Base-by-base conservation (phyloP, 2,888 invertebrate genomes). In the Oeneis ivallda region DNA sequence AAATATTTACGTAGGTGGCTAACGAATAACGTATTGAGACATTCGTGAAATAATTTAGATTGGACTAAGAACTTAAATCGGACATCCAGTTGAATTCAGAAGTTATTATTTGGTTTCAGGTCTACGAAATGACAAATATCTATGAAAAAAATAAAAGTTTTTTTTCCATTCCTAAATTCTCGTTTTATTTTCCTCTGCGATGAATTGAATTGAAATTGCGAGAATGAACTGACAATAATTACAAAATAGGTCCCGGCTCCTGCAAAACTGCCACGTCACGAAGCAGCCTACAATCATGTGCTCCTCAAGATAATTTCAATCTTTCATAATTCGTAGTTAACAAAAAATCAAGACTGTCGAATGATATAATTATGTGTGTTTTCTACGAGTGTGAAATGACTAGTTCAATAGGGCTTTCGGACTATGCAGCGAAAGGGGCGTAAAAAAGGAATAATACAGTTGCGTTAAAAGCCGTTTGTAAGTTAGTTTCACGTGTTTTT, bases 321-420 rank as follows among this genome's bases (percentile, higher is more conserved):
- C 85, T 81, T 81, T 85, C 81, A 84, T 89, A 89, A 91, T 89
- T 90, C 83, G 84, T 84, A 79, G 81, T 75, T 78, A 79, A 87
- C 85, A 89, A 89, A 89, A 89, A 89, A 82, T 76, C 77, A 74
- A 76, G 78, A 79, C 79, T 78, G 79, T 78, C 79, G 87, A 85
- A 87, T 87, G 85, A 87, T 86, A 83, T 89, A 91, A 91, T 91
- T 91, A 89, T 88, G 84, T 84, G 80, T 88, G 85, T 87, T 87
- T 82, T 84, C 82, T 78, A 79, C 75, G 80, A 82, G 84, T 86
- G 86, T 86, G 86, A 90, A 89, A 89, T 87, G 81, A 87, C 84
- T 85, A 87, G 88, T 87, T 88, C 85, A 88, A 88, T 88, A 85
- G 79, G 76, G 72, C 72, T 74, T 76, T 74, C 76, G 74, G 73